Evolutionary conservation across 1,140 invertebrate genomes (phyloP).

Genomic region (Chelonus insularis): DNA sequence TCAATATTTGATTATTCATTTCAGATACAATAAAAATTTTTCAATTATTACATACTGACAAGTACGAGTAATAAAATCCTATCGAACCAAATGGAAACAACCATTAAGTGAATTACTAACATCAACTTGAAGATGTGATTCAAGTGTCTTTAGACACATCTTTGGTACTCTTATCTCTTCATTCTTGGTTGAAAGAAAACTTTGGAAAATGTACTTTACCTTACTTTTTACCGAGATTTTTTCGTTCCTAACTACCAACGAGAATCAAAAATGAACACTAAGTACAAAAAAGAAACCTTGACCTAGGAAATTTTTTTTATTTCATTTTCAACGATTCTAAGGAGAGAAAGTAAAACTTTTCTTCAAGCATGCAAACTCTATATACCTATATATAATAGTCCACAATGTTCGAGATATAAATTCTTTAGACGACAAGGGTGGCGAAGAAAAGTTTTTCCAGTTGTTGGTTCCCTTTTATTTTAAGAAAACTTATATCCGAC

Average conservation of each 20-base stretch:
- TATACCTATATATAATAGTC: slow-evolving; percentile 8
- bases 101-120: slow-evolving; percentile 18
- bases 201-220: slow-evolving; percentile 16
- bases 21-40: too few species aligned
- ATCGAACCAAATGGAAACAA: slow-evolving; percentile 5
- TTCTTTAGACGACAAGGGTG: slow-evolving; percentile 8
- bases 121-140: slow-evolving; percentile 6
- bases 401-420: slow-evolving; percentile 9
- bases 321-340: background rate
- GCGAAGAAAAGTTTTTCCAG: slow-evolving; percentile 7
- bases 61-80: background rate
- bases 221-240: slow-evolving; percentile 7
- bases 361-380: slow-evolving; percentile 4
- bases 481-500: background rate
- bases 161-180: slow-evolving; percentile 9
- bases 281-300: slow-evolving; percentile 15
- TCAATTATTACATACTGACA: too few species aligned
- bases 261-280: slow-evolving; percentile 4
- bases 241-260: background rate
- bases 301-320: slow-evolving; percentile 1
- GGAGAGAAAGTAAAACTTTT: slow-evolving; percentile 23
- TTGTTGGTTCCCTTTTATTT: background rate
- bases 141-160: slow-evolving; percentile 12
- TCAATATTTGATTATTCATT: too few species aligned
- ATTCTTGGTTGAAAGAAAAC: background rate